phyloP scores from a whole-genome alignment of 2,888 invertebrate genomes.

The Cordilura impudica region DNA sequence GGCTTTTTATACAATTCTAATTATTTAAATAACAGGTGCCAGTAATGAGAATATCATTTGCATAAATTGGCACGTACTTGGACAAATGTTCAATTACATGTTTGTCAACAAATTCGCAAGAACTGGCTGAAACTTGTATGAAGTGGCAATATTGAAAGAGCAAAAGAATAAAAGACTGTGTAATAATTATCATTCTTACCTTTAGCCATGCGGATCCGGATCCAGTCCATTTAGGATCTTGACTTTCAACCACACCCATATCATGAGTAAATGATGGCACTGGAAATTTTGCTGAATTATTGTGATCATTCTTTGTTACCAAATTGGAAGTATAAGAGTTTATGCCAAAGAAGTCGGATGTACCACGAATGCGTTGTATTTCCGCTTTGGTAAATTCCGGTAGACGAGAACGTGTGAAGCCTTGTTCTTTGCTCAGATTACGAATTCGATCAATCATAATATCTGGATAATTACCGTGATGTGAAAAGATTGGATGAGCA shows the following conservation, averaged over 20 bases:
- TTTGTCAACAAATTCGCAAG: constrained; percentile 3
- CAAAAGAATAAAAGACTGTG: neutral
- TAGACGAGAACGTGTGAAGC: constrained; percentile 81
- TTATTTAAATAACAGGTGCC: constrained; percentile 23
- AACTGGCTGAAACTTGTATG: neutral
- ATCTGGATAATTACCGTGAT: constrained; percentile 83
- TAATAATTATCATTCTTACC: constrained; percentile 75
- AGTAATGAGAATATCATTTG: constrained; percentile 31
- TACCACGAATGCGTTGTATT: constrained; percentile 80
- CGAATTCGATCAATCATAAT: constrained; percentile 82
- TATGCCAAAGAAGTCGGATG: constrained; percentile 86
- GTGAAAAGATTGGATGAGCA: constrained; percentile 83
- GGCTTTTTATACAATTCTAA: constrained; percentile 9
- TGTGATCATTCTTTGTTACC: constrained; percentile 75
- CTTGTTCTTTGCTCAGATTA: constrained; percentile 80
- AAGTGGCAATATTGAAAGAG: neutral
- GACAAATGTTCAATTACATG: neutral
- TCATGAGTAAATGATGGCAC: constrained; percentile 82
- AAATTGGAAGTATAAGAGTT: constrained; percentile 85
- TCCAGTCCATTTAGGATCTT: constrained; percentile 81
- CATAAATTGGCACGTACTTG: constrained; percentile 51
- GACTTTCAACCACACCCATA: constrained; percentile 80
- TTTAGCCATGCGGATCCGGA: constrained; percentile 82
- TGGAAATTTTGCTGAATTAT: constrained; percentile 74
- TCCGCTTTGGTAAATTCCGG: constrained; percentile 82